Base-by-base conservation (phyloP, 2,888 invertebrate genomes). In the Amorpha juglandis region DNA sequence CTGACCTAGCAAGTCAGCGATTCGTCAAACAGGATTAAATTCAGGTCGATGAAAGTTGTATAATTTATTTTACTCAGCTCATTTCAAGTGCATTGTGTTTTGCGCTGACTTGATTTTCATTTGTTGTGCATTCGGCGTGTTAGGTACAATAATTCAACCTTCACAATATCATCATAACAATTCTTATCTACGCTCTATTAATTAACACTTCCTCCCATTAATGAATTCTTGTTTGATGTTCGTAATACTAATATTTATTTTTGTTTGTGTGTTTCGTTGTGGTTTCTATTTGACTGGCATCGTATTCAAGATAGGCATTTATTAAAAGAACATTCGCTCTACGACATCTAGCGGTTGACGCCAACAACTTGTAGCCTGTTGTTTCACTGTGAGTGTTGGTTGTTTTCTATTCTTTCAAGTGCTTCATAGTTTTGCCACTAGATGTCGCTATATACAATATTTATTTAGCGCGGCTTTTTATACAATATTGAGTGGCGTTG, bases 1-100 rank as follows among this genome's bases (percentile, higher is more conserved):
- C 71, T 78, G 81, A 78, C 81, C 78, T 75, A 74, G 70, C 77
- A 78, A 81, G 75, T 74, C 75, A 74, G 64, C 75, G 72, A 77
- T 75, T 76, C 77, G 70, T 75, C 50, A 62, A 62, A 65, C 67
- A 68, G 63, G 67, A 69, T 64, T 38, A 38, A 68, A 67, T 63
- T 62, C 11, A 42, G 62, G 50, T 21, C 62, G 19, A 47, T 55
- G 55, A 64, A 47, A 48, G 55, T 53, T 45, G n/a, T n/a, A 35
- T 38, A 55, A 55, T 55, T 38, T 55, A 16, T 55, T 38, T 38
- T 38, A 16, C 58, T n/a, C 53, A 3, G 53, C 33, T 53, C 53
- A 19, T n/a, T 19, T 58, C 38, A 42, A 58, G 58, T 42, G 58
- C 19, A 58, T 38, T 19, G 42, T 19, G 38, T 4, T 58, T n/a